Conservation (phyloP, 2,113 vertebrate species). For the Platanista minor region DNA sequence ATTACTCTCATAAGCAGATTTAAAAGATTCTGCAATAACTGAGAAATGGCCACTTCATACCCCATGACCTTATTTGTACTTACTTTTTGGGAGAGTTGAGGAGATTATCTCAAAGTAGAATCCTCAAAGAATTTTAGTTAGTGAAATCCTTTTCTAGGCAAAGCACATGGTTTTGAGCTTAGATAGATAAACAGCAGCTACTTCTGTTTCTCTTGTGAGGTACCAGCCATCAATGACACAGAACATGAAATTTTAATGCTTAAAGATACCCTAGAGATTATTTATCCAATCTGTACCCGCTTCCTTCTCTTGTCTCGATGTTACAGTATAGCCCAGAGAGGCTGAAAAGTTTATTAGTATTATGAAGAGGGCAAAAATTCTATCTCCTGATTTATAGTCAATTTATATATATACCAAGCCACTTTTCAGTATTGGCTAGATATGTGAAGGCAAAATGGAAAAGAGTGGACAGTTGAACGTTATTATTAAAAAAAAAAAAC, state of each 20-base stretch:
- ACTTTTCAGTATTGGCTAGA: neutral
- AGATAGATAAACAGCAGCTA: neutral
- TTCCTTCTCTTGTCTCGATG: neutral
- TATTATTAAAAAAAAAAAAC: neutral
- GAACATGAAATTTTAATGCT: neutral
- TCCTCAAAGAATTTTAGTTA: neutral
- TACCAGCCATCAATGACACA: neutral
- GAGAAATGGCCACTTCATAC: neutral
- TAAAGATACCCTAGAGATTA: neutral
- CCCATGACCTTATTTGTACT: neutral
- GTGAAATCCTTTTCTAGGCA: neutral
- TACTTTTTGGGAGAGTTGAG: neutral
- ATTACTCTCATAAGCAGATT: neutral
- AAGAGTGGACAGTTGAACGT: neutral
- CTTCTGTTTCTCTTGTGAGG: neutral
- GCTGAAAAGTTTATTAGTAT: neutral
- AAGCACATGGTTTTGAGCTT: neutral
- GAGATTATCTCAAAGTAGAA: neutral
- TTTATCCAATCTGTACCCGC: neutral
- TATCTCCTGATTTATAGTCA: neutral
- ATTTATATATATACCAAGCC: neutral
- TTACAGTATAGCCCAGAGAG: neutral
- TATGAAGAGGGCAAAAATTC: neutral
- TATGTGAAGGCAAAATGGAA: neutral
- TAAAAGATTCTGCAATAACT: neutral